These are phyloP conservation scores for Hyles euphorbiae DNA, from an alignment of 1,140 invertebrate species.

Conservation along the genomic window DNA sequence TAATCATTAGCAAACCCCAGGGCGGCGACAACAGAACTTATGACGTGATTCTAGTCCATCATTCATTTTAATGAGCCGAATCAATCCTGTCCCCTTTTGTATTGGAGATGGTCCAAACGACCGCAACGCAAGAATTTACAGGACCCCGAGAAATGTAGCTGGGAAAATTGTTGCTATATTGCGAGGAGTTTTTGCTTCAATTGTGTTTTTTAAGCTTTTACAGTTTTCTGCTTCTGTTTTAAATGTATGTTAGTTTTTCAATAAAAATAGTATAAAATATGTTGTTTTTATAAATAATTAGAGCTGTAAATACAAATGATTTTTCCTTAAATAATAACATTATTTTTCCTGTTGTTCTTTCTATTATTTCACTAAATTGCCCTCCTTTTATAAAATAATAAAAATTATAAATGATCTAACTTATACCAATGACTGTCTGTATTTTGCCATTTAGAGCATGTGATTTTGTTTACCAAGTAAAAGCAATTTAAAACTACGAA, in stretches of 20 bases:
- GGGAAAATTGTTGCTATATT: slow-evolving; percentile 12
- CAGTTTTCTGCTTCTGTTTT: neutral
- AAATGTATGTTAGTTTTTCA: too few relatives aligned
- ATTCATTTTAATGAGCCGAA: slow-evolving; percentile 1
- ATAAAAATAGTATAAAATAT: too few relatives aligned
- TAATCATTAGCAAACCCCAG: too few relatives aligned
- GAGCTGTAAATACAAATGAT: too few relatives aligned
- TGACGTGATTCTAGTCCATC: neutral
- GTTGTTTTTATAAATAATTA: too few relatives aligned
- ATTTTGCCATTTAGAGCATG: neutral
- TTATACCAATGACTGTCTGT: neutral
- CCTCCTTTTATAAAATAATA: too few relatives aligned
- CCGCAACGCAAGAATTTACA: slow-evolving; percentile 23
- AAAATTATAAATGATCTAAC: too few relatives aligned
- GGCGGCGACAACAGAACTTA: neutral
- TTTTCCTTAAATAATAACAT: too few relatives aligned
- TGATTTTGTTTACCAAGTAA: too few relatives aligned
- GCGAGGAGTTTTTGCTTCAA: neutral
- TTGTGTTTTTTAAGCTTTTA: neutral
- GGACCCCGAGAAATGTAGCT: slow-evolving; percentile 20
- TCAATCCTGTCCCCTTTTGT: neutral
- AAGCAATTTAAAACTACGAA: too few relatives aligned
- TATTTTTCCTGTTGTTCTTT: too few relatives aligned
- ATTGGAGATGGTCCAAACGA: slow-evolving; percentile 18
- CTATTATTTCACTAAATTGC: too few relatives aligned